These are phyloP conservation scores for Panagrolaimus sp. DNA, from an alignment of 1,140 invertebrate genomes.

Conservation along the genomic window DNA sequence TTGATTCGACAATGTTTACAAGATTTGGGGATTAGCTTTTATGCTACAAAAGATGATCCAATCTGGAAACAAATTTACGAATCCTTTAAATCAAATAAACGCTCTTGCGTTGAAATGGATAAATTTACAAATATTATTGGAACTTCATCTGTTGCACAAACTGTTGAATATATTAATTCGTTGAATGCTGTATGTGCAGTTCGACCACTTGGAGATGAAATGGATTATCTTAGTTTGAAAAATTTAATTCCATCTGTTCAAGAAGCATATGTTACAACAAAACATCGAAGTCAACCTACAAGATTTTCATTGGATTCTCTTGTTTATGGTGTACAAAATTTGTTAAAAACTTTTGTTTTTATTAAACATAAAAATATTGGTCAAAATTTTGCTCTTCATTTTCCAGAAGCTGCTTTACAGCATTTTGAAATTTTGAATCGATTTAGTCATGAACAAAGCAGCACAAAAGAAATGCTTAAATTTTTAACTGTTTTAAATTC, in stretches of 20 bases:
- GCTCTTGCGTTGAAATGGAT: background rate
- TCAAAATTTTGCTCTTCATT: background rate
- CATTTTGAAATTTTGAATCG: background rate
- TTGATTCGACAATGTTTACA: background rate
- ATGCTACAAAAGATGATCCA: background rate
- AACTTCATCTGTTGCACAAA: background rate
- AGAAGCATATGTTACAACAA: too few species aligned
- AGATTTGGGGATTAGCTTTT: background rate
- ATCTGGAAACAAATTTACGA: background rate
- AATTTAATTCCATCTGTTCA: too few species aligned
- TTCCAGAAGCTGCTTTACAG: background rate
- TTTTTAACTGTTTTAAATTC: constrained; percentile 1
- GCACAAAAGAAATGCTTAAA: background rate
- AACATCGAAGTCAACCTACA: too few species aligned
- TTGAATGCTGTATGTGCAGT: background rate
- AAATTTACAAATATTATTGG: background rate
- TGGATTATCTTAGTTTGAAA: background rate
- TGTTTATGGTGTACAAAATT: background rate
- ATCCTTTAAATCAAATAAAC: background rate
- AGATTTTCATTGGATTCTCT: background rate
- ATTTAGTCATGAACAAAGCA: background rate
- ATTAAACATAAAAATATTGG: background rate
- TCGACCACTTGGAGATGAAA: background rate
- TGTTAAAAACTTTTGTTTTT: background rate
- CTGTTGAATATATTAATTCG: background rate